A percentile compares a stretch with the other conserved stretches of the same genome.
phyloP scores from a whole-genome alignment of 1,140 invertebrate genomes.

The Zaprionus kolodkinae region DNA sequence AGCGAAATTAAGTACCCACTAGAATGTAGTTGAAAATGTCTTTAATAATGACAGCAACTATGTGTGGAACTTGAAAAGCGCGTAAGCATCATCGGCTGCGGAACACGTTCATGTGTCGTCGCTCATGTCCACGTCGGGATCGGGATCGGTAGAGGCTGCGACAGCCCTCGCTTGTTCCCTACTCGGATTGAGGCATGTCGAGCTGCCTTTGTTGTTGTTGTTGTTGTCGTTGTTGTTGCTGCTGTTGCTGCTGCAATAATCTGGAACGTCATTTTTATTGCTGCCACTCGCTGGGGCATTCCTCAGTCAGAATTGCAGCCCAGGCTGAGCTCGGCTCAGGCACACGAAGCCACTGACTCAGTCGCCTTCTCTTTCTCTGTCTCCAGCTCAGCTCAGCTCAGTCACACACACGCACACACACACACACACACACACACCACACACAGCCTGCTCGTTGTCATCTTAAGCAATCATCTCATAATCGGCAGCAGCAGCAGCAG shows the following conservation, averaged over 20 bases:
- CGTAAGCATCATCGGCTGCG: conserved; percentile 76
- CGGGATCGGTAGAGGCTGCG: background rate
- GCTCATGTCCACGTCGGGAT: conserved; percentile 37
- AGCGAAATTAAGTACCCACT: conserved; percentile 81
- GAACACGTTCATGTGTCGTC: conserved; percentile 64
- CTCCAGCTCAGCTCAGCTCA: conserved; percentile 1
- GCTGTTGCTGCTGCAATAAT: conserved; percentile 68
- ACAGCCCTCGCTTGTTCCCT: background rate
- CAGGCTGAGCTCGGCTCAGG: conserved; percentile 8
- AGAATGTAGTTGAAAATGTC: conserved; percentile 84
- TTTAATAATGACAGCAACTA: conserved; percentile 84
- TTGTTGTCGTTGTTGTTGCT: conserved; percentile 22
- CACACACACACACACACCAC: background rate
- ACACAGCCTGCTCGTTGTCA: conserved; percentile 71
- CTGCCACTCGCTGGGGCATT: conserved; percentile 78
- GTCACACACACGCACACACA: no score
- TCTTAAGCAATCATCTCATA: conserved; percentile 82
- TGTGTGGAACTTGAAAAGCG: conserved; percentile 83
- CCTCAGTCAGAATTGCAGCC: conserved; percentile 37
- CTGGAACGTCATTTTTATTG: conserved; percentile 83
- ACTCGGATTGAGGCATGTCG: conserved; percentile 4
- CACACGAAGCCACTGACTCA: conserved; percentile 13
- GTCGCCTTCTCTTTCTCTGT: background rate
- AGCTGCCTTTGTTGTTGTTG: conserved; percentile 33
- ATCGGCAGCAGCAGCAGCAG: conserved; percentile 64